Conservation (phyloP, 2,888 invertebrate species). For the Luffia ferchaultella region DNA sequence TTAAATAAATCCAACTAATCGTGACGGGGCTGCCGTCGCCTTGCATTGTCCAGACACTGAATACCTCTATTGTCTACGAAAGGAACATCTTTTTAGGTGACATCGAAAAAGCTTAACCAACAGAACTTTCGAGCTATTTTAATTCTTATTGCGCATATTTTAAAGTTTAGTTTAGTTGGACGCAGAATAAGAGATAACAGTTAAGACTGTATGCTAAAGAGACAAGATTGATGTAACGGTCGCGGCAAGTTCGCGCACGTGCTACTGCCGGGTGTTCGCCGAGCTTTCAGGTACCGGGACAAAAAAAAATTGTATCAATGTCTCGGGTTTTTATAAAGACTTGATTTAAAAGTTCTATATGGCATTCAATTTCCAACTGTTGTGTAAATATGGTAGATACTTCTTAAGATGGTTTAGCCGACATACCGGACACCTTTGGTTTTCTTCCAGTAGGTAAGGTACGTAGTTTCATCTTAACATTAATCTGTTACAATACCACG, state of each 20-base stretch:
- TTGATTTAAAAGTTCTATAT: no score
- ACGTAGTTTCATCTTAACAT: not conserved
- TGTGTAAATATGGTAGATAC: no score
- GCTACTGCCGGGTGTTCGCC: constrained; percentile 44
- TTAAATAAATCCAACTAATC: constrained; percentile 55
- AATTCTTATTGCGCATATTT: no score
- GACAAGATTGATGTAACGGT: constrained; percentile 61
- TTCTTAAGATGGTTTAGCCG: no score
- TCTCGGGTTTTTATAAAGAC: no score
- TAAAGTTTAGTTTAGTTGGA: constrained; percentile 6
- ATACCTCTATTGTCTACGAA: constrained; percentile 47
- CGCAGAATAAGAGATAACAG: constrained; percentile 27
- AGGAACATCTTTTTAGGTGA: constrained; percentile 16
- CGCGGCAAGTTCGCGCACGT: constrained; percentile 54
- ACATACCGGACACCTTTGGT: not conserved
- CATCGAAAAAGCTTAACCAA: constrained; percentile 8
- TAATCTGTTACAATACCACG: no score
- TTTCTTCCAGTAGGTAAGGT: not conserved
- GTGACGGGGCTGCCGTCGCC: constrained; percentile 26
- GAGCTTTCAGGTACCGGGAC: not conserved
- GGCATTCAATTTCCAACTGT: no score
- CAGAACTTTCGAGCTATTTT: not conserved
- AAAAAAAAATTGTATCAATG: not conserved
- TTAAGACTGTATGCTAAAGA: constrained; percentile 35
- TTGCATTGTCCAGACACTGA: constrained; percentile 50